Evolutionary conservation across 64 coral and sea anemone species (phyloP).

Genomic region (Anthopleura sola): DNA sequence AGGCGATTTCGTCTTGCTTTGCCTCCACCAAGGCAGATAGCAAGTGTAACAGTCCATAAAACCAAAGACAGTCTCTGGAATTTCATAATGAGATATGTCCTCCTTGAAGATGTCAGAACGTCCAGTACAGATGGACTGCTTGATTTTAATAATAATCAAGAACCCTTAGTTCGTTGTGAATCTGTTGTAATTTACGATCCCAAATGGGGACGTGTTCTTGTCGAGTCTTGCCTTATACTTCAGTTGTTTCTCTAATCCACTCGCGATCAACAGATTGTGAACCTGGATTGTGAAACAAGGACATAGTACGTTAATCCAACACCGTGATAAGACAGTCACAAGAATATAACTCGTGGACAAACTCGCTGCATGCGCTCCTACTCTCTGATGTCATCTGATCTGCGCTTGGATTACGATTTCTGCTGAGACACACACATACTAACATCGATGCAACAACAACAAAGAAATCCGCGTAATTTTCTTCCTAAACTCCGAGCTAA

Average conservation of each 20-base stretch:
- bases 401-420: not conserved
- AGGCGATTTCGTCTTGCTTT: conserved; percentile 28
- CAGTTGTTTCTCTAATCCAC: not conserved
- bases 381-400: conserved; percentile 2
- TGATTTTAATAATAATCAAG: not conserved
- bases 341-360: not conserved
- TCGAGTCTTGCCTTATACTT: not conserved
- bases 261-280: not conserved
- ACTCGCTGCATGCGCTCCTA: not conserved
- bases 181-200: not conserved
- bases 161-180: not conserved
- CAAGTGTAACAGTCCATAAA: not conserved
- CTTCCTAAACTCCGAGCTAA: not conserved
- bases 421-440: conserved; percentile 13
- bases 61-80: not conserved
- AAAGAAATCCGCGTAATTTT: not conserved
- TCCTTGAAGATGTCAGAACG: not conserved
- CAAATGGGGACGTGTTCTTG: not conserved
- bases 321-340: not conserved
- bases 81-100: not conserved
- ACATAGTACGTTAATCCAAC: not conserved
- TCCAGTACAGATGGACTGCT: not conserved
- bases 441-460: not conserved
- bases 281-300: not conserved
- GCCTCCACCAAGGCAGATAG: not conserved